phyloP scores from a whole-genome alignment of 2,797 vertebrate species.

The Coregonus suidteri region DNA sequence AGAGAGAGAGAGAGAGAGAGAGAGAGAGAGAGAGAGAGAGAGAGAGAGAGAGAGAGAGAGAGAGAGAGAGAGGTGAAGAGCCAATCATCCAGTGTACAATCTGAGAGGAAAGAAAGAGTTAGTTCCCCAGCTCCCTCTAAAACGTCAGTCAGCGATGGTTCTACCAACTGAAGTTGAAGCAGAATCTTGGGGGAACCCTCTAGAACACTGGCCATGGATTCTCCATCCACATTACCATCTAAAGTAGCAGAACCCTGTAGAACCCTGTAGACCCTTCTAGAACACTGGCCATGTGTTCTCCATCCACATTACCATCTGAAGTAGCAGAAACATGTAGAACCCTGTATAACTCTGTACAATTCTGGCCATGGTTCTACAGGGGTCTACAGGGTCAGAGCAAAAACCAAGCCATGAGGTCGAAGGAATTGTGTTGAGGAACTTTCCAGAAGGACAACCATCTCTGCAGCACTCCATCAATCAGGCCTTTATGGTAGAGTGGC shows the following conservation, averaged over 20 bases:
- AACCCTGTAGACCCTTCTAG: not conserved
- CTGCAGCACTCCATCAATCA: too few species aligned
- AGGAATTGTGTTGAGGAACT: too few species aligned
- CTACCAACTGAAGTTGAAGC: not conserved
- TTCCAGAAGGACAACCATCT: too few species aligned
- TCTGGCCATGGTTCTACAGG: too few species aligned
- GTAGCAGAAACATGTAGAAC: not conserved
- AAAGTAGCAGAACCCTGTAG: not conserved
- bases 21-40: not conserved
- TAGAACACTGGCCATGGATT: not conserved
- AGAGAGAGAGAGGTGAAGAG: not conserved
- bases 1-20: slow-evolving; percentile 24
- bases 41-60: not conserved
- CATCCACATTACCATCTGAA: not conserved
- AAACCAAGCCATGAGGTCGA: too few species aligned
- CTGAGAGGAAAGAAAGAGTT: not conserved
- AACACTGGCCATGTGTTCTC: not conserved
- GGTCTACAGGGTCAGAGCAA: too few species aligned
- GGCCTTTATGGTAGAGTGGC: too few species aligned
- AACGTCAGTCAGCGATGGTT: not conserved
- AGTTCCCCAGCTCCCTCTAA: not conserved
- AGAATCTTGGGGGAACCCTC: not conserved
- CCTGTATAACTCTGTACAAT: too few species aligned
- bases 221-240: not conserved
- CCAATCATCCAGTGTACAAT: not conserved